phyloP scores from a whole-genome alignment of 2,888 invertebrate species.

The Machimus atricapillus region DNA sequence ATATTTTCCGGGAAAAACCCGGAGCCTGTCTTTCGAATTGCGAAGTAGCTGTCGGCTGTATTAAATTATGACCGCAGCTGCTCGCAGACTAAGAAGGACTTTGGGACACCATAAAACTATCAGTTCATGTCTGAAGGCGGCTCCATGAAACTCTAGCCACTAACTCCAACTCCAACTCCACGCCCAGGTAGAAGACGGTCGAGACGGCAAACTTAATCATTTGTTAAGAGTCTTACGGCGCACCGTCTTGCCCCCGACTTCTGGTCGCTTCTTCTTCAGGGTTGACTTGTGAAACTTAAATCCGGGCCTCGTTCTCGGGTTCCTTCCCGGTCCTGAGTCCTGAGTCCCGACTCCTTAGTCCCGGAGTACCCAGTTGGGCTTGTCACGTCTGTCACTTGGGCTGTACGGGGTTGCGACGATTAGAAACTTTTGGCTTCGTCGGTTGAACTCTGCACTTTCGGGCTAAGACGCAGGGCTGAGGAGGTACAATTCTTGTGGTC shows the following conservation, averaged over 20 bases:
- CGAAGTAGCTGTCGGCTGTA: not conserved
- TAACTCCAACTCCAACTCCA: not conserved
- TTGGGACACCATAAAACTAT: conserved; percentile 14
- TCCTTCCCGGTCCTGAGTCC: not conserved
- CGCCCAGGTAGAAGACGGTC: not conserved
- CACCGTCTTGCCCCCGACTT: not conserved
- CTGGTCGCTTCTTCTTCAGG: not conserved
- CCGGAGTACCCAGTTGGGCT: not conserved
- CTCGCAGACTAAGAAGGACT: not conserved
- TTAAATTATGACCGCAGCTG: conserved; percentile 22
- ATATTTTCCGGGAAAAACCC: not conserved
- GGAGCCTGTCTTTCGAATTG: not conserved
- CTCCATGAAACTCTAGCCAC: conserved; percentile 1
- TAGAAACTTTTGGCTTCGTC: conserved; percentile 4
- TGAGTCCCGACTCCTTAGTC: not conserved
- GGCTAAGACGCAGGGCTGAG: not conserved
- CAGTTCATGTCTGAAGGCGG: conserved; percentile 7
- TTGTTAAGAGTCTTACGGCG: conserved; percentile 17
- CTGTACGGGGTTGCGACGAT: conserved; percentile 14
- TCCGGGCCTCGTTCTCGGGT: conserved; percentile 13
- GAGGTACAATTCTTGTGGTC: not conserved
- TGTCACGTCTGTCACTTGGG: not conserved
- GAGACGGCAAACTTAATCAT: conserved; percentile 12
- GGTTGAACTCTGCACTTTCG: not conserved
- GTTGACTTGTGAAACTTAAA: conserved; percentile 32